phyloP scores from a whole-genome alignment of 2,797 vertebrate species.

The Arremon brunneinucha region DNA sequence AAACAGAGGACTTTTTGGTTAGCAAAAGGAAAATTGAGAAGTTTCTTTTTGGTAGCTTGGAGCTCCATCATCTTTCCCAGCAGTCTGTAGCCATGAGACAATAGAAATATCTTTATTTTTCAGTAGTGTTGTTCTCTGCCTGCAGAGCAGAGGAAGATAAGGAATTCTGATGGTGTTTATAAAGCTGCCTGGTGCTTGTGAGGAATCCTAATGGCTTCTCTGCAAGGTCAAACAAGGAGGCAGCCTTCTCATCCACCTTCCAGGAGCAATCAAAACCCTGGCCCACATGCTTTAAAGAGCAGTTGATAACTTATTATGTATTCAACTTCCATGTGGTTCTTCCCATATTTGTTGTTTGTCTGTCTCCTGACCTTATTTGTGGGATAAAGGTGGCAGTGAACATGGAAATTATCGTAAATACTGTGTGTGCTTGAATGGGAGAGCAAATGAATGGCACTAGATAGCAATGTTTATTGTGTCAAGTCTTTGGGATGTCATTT shows the following conservation, averaged over 20 bases:
- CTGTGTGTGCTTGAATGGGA: slow-evolving; percentile 53
- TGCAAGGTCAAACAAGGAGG: neutral
- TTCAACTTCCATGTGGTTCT: slow-evolving; percentile 16
- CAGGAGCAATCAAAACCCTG: neutral
- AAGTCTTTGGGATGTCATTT: slow-evolving; percentile 67
- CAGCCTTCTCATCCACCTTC: neutral
- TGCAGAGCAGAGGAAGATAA: neutral
- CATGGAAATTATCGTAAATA: slow-evolving; percentile 61
- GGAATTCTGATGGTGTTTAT: neutral
- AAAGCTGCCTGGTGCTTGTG: neutral
- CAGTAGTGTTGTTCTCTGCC: neutral
- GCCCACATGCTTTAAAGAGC: neutral
- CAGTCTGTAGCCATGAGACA: neutral
- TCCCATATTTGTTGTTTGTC: slow-evolving; percentile 45
- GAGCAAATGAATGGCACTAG: slow-evolving; percentile 64
- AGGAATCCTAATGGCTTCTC: neutral
- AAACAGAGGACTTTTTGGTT: neutral
- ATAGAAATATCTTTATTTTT: neutral
- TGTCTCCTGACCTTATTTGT: slow-evolving; percentile 63
- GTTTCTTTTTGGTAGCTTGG: neutral
- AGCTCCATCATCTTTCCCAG: neutral
- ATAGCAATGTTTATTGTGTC: slow-evolving; percentile 65
- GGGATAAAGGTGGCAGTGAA: slow-evolving; percentile 59
- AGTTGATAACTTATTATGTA: slow-evolving; percentile 17
- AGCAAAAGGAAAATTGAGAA: neutral